These are phyloP conservation scores for Siniperca undulata DNA, from an alignment of 2,797 vertebrate genomes.

Conservation along the genomic window DNA sequence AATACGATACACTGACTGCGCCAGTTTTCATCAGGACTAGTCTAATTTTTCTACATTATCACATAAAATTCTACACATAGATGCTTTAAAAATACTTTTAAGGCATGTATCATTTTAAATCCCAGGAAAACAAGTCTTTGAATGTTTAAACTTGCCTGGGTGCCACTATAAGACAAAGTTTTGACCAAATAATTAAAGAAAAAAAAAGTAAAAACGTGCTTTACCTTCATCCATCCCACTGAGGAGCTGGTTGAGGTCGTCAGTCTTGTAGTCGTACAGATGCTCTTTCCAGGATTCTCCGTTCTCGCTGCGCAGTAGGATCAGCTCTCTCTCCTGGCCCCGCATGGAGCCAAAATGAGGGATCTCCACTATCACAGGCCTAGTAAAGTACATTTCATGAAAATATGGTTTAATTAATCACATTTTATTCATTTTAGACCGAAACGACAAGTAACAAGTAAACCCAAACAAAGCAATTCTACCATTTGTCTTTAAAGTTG, in stretches of 20 bases:
- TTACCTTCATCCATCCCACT: constrained; percentile 99
- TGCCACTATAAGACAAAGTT: neutral
- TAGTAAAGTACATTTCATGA: constrained; percentile 76
- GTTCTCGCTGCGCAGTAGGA: constrained; percentile 96
- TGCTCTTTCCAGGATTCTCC: constrained; percentile 98
- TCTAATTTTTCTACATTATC: no score
- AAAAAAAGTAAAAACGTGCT: neutral
- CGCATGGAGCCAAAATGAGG: constrained; percentile 98
- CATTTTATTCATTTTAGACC: neutral
- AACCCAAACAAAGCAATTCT: neutral
- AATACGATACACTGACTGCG: neutral
- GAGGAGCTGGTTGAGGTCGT: constrained; percentile 93
- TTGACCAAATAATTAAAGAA: neutral
- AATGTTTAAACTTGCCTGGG: neutral
- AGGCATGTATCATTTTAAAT: neutral
- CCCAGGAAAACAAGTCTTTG: neutral
- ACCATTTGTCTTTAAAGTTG: neutral
- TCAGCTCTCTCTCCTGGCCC: constrained; percentile 96
- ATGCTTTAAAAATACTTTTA: neutral
- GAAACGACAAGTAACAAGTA: neutral
- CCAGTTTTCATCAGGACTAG: neutral
- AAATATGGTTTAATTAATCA: constrained; percentile 30
- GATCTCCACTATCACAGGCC: constrained; percentile 99
- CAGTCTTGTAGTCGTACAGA: constrained; percentile 93
- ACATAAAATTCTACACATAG: neutral